Evolutionary conservation across 2,888 invertebrate genomes (phyloP), one percentile per base, ranked within the genome.

Genomic region (Melinaea marsaeus): DNA sequence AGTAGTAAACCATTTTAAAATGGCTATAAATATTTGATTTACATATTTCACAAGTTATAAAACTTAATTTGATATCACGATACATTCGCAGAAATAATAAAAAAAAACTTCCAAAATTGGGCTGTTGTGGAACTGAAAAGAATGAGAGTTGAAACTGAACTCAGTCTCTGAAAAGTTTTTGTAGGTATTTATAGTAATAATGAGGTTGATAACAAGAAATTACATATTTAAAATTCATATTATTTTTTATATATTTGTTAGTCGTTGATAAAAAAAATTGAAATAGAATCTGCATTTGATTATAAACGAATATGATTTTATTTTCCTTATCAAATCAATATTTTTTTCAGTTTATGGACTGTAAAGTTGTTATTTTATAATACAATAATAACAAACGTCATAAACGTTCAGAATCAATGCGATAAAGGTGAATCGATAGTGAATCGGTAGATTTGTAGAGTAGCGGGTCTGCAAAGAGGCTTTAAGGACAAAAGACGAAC

Each of bases 401-500:
- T 87, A 87, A 87, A 87, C 83, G 85, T 86, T 85, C 82, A 82
- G 85, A 90, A 89, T 88, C 86, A 87, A 84, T 84, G 83, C 83
- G 75, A 85, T 89, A 88, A 88, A 88, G 79, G 84, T 84, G 80
- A 78, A 82, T 84, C 79, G 82, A 81, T 81, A 84, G 81, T 80
- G 83, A 88, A 88, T 88, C 87, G 86, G 84, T 79, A 81, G 85
- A 84, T 85, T 84, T 84, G 86, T 87, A 83, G 79, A 75, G 80
- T 76, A 77, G 76, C 71, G 72, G 82, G 84, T 84, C 81, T 83
- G 86, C 84, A 84, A 42, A 84, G 86, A 84, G 84, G 88, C 88
- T 85, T 86, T 86, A 86, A 87, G 88, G 86, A 85, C 86, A 85
- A 83, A 88, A 86, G 89, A 87, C 88, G 88, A 86, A 88, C 88